Evolutionary conservation across 2,888 invertebrate species (phyloP), one percentile per base, ranked within the genome.

Genomic region (Pammene fasciana): DNA sequence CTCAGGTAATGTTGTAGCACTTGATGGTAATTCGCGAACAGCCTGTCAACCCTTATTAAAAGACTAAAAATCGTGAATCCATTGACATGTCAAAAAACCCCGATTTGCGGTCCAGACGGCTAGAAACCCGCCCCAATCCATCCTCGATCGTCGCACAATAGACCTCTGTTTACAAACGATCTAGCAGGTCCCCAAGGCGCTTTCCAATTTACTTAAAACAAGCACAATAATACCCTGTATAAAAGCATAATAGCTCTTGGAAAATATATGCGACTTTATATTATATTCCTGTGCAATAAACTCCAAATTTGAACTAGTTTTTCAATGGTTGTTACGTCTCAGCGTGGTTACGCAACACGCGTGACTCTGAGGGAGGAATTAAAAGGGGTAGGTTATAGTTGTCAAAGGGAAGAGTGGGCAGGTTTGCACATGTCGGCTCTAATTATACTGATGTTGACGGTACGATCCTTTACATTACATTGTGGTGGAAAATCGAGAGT

Each of bases 191-290:
- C 59, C 70, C 38, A 52, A 68, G 71, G 71, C 78, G 79, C 81
- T 77, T 83, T 86, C 85, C 90, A 90, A 90, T 90, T 89, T 90
- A 80, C 86, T 86, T 87, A 89, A 89, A 90, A 90, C 89, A 87
- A 84, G 85, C 73, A 79, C 66, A 70, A 70, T 64, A 70, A 66
- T 67, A 70, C 61, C 78, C 76, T 75, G 43, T 9, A 38, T 5
- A 38, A 38, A 7, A 7, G 9, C 38, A 26, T 26, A 26, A 26
- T 1, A 26, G 1, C 26, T 4, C 1, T 26, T 26, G 26, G 26
- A 26, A 26, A 26, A 26, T 1, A 1, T 7, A 38, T 1, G 7
- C 38, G 6, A 38, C 6, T 38, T 7, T 38, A 38, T 38, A 38
- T 7, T 6, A 7, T 38, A 38, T 38, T 38, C 38, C 38, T 6